Percentiles rank a stretch among this genome's conserved stretches.
phyloP scores from a whole-genome alignment of 2,797 vertebrate genomes.

The Enoplosus armatus region DNA sequence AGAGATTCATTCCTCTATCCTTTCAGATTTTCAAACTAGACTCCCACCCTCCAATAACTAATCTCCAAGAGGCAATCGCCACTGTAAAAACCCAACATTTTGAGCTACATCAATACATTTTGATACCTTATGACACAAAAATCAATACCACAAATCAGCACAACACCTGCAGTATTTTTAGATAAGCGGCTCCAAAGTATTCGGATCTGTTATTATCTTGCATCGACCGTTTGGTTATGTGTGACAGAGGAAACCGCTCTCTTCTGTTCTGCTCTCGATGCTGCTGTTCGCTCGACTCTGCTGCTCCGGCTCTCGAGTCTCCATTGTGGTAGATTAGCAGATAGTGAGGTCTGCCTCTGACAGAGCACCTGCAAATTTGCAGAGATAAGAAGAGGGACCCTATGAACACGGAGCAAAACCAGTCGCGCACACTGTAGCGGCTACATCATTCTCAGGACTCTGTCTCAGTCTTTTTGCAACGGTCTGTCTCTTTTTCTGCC shows the following conservation, averaged over 20 bases:
- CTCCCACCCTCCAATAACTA: neutral
- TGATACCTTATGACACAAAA: conserved; percentile 29
- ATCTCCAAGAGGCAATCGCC: neutral
- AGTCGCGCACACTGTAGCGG: neutral
- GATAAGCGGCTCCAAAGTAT: conserved; percentile 45
- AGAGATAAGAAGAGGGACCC: conserved; percentile 50
- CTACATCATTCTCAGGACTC: conserved; percentile 10
- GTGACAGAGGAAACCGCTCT: conserved; percentile 27
- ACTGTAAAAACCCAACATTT: conserved; percentile 9
- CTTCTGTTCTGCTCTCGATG: conserved; percentile 10
- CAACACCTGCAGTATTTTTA: conserved; percentile 13
- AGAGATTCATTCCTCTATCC: neutral
- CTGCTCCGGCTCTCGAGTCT: conserved; percentile 36
- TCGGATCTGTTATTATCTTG: conserved; percentile 20
- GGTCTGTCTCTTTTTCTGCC: neutral
- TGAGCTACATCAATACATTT: neutral
- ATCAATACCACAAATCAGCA: conserved; percentile 43
- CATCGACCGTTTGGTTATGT: conserved; percentile 41
- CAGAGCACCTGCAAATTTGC: conserved; percentile 55
- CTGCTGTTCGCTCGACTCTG: conserved; percentile 26
- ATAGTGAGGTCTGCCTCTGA: conserved; percentile 49
- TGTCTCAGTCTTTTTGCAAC: neutral
- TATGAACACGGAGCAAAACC: conserved; percentile 34
- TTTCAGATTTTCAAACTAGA: conserved; percentile 2
- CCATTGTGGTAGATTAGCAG: conserved; percentile 48